Evolutionary conservation across 2,797 vertebrate genomes (phyloP), one percentile per base, ranked within the genome.

Genomic region (Dromococcyx pavoninus): DNA sequence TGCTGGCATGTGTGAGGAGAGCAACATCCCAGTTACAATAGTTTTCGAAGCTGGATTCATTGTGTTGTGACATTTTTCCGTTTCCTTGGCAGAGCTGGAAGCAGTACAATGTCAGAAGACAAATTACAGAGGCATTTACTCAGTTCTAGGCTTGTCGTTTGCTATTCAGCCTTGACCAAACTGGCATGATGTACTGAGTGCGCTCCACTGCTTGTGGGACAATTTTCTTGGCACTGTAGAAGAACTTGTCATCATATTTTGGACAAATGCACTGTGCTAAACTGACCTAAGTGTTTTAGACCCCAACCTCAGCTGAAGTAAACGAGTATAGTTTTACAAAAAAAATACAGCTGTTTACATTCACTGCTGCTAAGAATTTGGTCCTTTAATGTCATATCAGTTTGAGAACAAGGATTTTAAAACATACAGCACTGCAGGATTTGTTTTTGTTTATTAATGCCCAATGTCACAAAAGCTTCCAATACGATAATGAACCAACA

Each of bases 121-220:
- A 95, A 93, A 89, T 82, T 69, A 97, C 92, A 97, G 97, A 96
- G 94, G 87, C 94, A 64, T 95, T 96, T 97, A 93, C 97, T 88
- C 96, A 89, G 84, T 86, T 50, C 82, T 91, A 95, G 94, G 93
- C 95, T 95, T 92, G 95, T 94, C 14, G 5, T 75, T 46, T 73
- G 72, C 95, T 94, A 93, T 75, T 97, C 95, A 97, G 95, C 83
- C 80, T 66, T 77, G 95, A 91, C 95, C 46, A 6, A 94, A 72
- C 86, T 51, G 67, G 90, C 94, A 87, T n/a, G 56, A 74, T 66
- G 80, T 58, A 93, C 91, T 32, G 89, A 90, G 53, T 18, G 71
- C 0, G 4, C 91, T 88, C 79, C 10, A 3, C 57, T 76, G 91
- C 82, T 94, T 37, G 50, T 88, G 82, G 82, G 92, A 94, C 95